Percentiles rank a stretch among this genome's conserved stretches.
Evolutionary conservation across 2,888 invertebrate genomes (phyloP).

Genomic region (Calameuta idolon): DNA sequence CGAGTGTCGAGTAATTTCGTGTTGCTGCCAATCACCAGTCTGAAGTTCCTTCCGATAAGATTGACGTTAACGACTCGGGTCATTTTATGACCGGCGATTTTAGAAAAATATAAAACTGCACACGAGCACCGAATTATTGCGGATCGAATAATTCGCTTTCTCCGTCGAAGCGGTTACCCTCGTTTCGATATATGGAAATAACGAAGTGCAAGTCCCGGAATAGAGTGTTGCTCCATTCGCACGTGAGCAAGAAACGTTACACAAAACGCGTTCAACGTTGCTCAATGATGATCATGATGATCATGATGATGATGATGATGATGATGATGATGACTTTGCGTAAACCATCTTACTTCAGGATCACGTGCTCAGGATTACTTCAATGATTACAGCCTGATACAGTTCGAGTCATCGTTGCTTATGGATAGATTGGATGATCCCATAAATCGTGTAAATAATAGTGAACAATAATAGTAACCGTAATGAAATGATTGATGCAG

Average conservation of each 20-base stretch:
- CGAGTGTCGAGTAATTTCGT: background rate
- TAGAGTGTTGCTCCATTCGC: background rate
- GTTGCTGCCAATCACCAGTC: background rate
- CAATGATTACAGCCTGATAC: background rate
- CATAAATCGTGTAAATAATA: background rate
- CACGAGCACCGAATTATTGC: conserved; percentile 27
- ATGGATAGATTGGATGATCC: background rate
- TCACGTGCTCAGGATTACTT: background rate
- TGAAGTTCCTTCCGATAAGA: background rate
- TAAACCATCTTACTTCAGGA: background rate
- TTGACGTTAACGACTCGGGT: background rate
- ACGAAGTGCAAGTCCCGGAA: background rate
- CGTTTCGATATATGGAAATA: conserved; percentile 33
- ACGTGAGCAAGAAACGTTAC: background rate
- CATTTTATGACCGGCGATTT: background rate
- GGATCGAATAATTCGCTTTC: conserved; percentile 38
- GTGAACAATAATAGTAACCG: background rate
- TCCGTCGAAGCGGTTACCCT: conserved; percentile 33
- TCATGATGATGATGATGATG: too few species aligned
- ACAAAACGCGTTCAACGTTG: background rate
- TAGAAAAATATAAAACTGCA: background rate
- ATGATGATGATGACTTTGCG: background rate
- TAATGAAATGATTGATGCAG: background rate
- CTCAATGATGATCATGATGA: background rate
- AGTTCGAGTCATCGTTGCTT: background rate